Percentiles rank a stretch among this genome's conserved stretches.
Conservation (phyloP, 2,797 vertebrate genomes). For the Urosaurus nigricauda region DNA sequence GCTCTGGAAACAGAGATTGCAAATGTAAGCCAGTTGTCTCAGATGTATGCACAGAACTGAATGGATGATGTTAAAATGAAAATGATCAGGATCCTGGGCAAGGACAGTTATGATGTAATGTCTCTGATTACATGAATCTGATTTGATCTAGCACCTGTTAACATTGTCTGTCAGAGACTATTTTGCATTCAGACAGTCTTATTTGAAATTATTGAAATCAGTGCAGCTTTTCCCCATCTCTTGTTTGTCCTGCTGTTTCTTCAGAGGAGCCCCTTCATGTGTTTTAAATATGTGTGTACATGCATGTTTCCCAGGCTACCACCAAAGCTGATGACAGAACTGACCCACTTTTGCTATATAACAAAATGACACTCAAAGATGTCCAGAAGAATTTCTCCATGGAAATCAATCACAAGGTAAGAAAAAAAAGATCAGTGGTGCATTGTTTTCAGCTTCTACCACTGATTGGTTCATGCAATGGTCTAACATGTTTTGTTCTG, state of each 20-base stretch:
- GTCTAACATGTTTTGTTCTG: not conserved
- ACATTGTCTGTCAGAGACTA: not conserved
- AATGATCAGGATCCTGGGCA: not conserved
- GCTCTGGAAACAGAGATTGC: slow-evolving; percentile 93
- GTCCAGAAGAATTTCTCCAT: slow-evolving; percentile 89
- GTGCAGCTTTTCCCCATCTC: not conserved
- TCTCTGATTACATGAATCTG: not conserved
- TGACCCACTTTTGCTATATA: slow-evolving; percentile 91
- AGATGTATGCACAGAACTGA: slow-evolving; percentile 15
- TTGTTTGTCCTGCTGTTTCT: not conserved
- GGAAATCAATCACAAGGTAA: slow-evolving; percentile 83
- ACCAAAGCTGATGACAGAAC: slow-evolving; percentile 91
- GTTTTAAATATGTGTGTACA: not conserved
- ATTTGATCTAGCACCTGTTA: not conserved
- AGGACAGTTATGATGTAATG: not conserved
- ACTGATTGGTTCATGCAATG: slow-evolving; percentile 25
- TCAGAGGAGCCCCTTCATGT: not conserved
- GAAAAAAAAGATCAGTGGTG: slow-evolving; percentile 48
- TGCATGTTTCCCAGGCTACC: slow-evolving; percentile 83
- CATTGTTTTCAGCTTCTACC: slow-evolving; percentile 30
- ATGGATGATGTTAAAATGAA: not conserved
- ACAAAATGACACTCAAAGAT: slow-evolving; percentile 91
- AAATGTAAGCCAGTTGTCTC: slow-evolving; percentile 84
- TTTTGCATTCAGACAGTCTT: not conserved
- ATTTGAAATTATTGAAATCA: not conserved